Evolutionary conservation across 2,797 vertebrate species (phyloP).

Genomic region (Pelochelys cantorii): DNA sequence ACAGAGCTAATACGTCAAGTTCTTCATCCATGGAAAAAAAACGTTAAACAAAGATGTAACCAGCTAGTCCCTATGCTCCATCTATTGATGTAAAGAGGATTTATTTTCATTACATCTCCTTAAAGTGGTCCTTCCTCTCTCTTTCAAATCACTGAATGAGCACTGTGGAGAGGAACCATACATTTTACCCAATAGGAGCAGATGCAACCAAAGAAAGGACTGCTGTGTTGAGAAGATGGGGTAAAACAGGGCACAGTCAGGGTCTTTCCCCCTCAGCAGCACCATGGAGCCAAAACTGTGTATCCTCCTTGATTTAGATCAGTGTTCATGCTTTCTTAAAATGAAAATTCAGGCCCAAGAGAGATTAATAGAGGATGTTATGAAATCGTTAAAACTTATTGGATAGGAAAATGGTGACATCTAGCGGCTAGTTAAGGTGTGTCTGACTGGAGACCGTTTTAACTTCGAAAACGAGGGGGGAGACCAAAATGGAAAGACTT

Average conservation of each 20-base stretch:
- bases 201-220: too few species aligned
- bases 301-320: too few species aligned
- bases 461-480: neutral
- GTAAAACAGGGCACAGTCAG: too few species aligned
- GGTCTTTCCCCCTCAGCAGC: too few species aligned
- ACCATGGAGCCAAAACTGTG: too few species aligned
- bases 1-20: neutral
- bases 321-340: neutral
- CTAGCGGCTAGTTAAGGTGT: conserved; percentile 13
- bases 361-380: neutral
- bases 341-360: neutral
- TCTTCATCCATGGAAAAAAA: neutral
- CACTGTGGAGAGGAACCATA: too few species aligned
- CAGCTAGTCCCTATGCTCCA: neutral
- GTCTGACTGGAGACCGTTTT: neutral
- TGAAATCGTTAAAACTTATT: too few species aligned
- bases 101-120: neutral
- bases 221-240: too few species aligned
- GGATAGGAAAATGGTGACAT: neutral
- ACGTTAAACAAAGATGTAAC: neutral
- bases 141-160: too few species aligned
- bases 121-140: neutral
- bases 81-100: neutral
- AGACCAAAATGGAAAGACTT: neutral
- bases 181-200: too few species aligned